These are phyloP conservation scores for Aquatica leii DNA, from an alignment of 2,888 invertebrate species.

Conservation along the genomic window DNA sequence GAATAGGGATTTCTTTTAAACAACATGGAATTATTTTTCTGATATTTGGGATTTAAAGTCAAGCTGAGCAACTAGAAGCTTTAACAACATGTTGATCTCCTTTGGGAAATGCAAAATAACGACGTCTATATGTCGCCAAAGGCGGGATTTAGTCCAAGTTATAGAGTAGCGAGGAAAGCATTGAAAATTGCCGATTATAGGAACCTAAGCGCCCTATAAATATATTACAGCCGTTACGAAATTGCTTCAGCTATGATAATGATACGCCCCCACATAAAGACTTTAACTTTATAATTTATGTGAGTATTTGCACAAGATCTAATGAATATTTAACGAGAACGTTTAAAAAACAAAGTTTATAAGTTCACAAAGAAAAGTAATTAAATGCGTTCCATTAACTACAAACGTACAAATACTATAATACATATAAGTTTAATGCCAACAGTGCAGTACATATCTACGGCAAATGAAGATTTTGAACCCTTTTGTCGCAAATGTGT, in stretches of 20 bases:
- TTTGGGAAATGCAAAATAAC: slow-evolving; percentile 54
- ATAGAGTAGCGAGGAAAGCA: slow-evolving; percentile 54
- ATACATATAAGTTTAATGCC: too few species aligned
- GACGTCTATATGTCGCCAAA: slow-evolving; percentile 56
- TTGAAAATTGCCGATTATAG: slow-evolving; percentile 58
- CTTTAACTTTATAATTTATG: slow-evolving; percentile 47
- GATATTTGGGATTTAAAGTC: slow-evolving; percentile 35
- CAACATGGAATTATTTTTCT: slow-evolving; percentile 36
- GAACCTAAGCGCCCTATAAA: slow-evolving; percentile 56
- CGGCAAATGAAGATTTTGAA: too few species aligned
- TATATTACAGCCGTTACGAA: slow-evolving; percentile 50
- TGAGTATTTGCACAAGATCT: slow-evolving; percentile 41
- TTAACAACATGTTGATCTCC: slow-evolving; percentile 51
- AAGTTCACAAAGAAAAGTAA: too few species aligned
- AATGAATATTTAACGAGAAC: slow-evolving; percentile 36
- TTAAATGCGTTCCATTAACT: too few species aligned
- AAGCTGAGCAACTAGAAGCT: slow-evolving; percentile 24
- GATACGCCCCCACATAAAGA: slow-evolving; percentile 23
- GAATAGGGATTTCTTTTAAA: slow-evolving; percentile 31
- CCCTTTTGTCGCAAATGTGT: too few species aligned
- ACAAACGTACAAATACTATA: too few species aligned
- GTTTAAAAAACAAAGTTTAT: slow-evolving; percentile 9
- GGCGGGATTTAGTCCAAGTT: slow-evolving; percentile 54
- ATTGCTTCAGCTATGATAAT: slow-evolving; percentile 43
- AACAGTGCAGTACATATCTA: too few species aligned